Base-by-base conservation (phyloP, 2,888 invertebrate genomes). In the Tachystola acroxantha region DNA sequence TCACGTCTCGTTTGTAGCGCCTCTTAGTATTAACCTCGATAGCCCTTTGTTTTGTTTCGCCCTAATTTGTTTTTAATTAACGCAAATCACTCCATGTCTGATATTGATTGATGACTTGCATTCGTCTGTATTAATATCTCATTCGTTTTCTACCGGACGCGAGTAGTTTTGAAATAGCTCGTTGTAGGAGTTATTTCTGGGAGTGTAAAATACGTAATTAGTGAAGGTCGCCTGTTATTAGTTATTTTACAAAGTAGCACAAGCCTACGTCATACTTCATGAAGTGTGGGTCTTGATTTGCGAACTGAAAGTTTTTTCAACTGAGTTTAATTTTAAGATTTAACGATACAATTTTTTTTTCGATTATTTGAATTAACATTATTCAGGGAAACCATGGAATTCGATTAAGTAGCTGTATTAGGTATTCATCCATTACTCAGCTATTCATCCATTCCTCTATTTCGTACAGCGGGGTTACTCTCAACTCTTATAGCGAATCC, bases 101-200 rank as follows among this genome's bases (percentile, higher is more conserved):
- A 53, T 55, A 42, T 58, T 75, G 76, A 77, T 74, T 67, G 71
- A 75, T 74, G 64, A 45, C 45, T 46, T 56, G 40, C 43, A 45
- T 43, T 3, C 33, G 39, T 36, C 10, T 35, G 35, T 53, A 46
- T 45, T 46, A 40, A 44, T 41, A 40, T 14, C 12, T 32, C 31
- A 34, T 40, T 31, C 9, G 25, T 14, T 14, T 33, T 26, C 22
- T n/a, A 34, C 28, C 32, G 25, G 39, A 41, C 39, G 39, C 12
- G 11, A 36, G 38, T 39, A 39, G 39, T 42, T 39, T 28, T 32
- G 37, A 37, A 41, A 43, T 36, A 31, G 27, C 27, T 37, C 35
- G 37, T 35, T 32, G 25, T 36, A 34, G 6, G 35, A 7, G 30
- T 24, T 40, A 40, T 36, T 40, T 36, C 10, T 9, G 33, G n/a